These are phyloP conservation scores for Hesperophylax magnus DNA, from an alignment of 1,140 invertebrate genomes.

Conservation along the genomic window DNA sequence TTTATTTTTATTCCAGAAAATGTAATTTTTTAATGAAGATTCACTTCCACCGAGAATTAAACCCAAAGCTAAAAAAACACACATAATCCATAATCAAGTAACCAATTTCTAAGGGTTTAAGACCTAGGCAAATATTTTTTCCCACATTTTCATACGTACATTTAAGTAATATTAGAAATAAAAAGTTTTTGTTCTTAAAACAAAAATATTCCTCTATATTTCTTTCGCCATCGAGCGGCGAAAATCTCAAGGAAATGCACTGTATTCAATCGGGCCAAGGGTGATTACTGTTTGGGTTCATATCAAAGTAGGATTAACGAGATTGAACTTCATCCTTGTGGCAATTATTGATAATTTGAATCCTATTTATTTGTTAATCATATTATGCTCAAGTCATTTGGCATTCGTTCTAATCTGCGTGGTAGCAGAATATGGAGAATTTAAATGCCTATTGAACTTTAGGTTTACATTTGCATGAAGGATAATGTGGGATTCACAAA, in stretches of 20 bases:
- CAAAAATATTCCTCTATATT: not conserved
- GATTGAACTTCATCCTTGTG: not conserved
- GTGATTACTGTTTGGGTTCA: not conserved
- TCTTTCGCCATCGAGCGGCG: not conserved
- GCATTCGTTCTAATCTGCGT: not conserved
- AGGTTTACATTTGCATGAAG: not conserved
- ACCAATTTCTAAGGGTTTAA: too few species aligned
- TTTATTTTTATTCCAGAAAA: too few species aligned
- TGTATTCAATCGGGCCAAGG: conserved; percentile 22
- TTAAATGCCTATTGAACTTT: conserved; percentile 11
- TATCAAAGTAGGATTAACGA: not conserved
- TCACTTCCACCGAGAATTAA: too few species aligned
- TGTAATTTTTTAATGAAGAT: too few species aligned
- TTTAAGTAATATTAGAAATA: not conserved
- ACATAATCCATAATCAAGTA: too few species aligned
- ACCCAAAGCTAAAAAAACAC: too few species aligned
- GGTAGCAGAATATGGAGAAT: not conserved
- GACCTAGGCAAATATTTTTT: too few species aligned
- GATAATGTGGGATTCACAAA: not conserved
- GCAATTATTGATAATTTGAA: not conserved
- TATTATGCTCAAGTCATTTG: not conserved
- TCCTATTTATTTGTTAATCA: not conserved
- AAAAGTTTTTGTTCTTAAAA: too few species aligned
- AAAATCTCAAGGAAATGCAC: conserved; percentile 25
- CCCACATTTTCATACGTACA: not conserved